These are phyloP conservation scores for Kradibia gibbosae DNA, from an alignment of 1,140 invertebrate genomes.

Conservation along the genomic window DNA sequence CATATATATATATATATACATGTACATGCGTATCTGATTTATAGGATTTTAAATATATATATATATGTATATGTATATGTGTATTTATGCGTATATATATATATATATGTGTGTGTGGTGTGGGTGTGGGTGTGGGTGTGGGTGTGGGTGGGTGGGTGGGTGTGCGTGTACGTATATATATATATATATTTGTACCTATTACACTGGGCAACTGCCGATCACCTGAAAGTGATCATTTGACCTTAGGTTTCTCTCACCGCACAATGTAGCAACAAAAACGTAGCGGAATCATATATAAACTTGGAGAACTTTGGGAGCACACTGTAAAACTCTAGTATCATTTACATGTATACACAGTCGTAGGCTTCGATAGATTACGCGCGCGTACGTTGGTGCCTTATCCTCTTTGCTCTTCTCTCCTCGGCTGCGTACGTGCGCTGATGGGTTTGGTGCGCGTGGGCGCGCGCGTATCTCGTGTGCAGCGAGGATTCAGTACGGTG, in stretches of 20 bases:
- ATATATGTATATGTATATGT: conserved; percentile 5
- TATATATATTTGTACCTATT: conserved; percentile 60
- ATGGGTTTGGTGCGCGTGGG: not conserved
- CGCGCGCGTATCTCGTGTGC: not conserved
- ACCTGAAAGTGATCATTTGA: conserved; percentile 53
- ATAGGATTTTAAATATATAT: conserved; percentile 24
- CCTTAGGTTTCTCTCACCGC: conserved; percentile 38
- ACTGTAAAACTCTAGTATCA: conserved; percentile 40
- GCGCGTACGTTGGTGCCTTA: not conserved
- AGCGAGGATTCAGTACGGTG: not conserved
- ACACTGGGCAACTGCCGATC: conserved; percentile 60
- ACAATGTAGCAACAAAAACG: conserved; percentile 44
- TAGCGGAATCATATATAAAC: conserved; percentile 35
- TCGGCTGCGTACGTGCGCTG: not conserved
- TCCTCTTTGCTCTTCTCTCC: not conserved
- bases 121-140: not conserved
- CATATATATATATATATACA: conserved; percentile 8
- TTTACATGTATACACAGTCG: conserved; percentile 16
- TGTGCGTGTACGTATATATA: conserved; percentile 41
- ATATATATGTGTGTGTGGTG: not conserved
- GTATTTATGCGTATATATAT: not conserved
- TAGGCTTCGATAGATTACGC: conserved; percentile 14
- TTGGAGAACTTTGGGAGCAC: conserved; percentile 38
- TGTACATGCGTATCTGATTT: conserved; percentile 14
- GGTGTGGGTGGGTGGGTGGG: not conserved